Percentiles rank a stretch among this genome's conserved stretches.
Conservation (phyloP, 2,797 vertebrate species). For the Amniataba percoides region DNA sequence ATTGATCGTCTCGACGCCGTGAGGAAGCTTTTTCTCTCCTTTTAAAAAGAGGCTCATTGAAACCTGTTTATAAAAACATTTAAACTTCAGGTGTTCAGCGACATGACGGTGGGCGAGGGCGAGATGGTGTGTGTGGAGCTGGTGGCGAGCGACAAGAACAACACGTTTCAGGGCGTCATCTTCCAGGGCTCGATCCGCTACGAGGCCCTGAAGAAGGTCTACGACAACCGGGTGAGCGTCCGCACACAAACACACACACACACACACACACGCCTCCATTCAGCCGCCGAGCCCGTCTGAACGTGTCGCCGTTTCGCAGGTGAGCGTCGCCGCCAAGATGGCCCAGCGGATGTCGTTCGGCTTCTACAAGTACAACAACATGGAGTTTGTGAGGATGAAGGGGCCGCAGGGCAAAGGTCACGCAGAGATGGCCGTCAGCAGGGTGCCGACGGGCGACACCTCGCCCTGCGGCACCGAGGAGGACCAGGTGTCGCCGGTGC, state of each 20-base stretch:
- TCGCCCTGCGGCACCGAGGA: constrained; percentile 95
- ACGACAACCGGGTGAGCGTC: constrained; percentile 94
- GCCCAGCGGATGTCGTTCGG: constrained; percentile 98
- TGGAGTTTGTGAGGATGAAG: constrained; percentile 99
- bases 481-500: constrained; percentile 91
- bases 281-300: no score
- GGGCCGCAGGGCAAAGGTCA: constrained; percentile 98
- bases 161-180: constrained; percentile 97
- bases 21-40: constrained; percentile 43
- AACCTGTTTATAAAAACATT: neutral
- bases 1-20: constrained; percentile 1
- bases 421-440: constrained; percentile 97
- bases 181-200: constrained; percentile 99
- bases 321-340: constrained; percentile 98
- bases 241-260: neutral
- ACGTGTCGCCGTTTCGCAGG: constrained; percentile 76
- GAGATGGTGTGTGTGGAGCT: constrained; percentile 99
- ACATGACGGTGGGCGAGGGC: constrained; percentile 97
- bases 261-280: no score
- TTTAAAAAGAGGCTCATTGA: constrained; percentile 30
- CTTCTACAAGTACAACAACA: constrained; percentile 98
- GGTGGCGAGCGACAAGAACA: constrained; percentile 96
- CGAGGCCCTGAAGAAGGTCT: constrained; percentile 98
- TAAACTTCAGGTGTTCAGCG: constrained; percentile 90
- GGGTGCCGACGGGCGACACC: constrained; percentile 95